phyloP scores from a whole-genome alignment of 2,888 invertebrate genomes.

The Erpobdella octoculata region DNA sequence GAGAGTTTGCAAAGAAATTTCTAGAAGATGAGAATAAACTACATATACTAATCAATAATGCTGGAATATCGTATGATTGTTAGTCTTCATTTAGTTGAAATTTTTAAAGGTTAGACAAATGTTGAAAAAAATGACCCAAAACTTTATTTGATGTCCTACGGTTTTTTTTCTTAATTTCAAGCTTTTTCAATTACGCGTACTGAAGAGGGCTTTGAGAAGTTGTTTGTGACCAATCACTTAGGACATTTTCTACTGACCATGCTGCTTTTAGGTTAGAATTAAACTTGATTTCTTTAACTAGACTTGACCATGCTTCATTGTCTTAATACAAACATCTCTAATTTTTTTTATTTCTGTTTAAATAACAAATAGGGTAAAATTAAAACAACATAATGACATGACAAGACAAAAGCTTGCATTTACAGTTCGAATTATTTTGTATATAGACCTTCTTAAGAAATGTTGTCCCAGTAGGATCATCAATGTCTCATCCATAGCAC shows the following conservation, averaged over 20 bases:
- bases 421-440: too few relatives aligned
- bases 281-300: too few relatives aligned
- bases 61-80: conserved; percentile 34
- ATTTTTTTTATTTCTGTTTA: too few relatives aligned
- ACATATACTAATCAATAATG: conserved; percentile 40
- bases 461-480: conserved; percentile 38
- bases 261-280: conserved; percentile 62
- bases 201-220: conserved; percentile 72
- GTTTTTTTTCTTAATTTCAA: background rate
- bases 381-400: too few relatives aligned
- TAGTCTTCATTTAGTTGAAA: background rate
- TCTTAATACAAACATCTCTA: too few relatives aligned
- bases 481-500: conserved; percentile 40
- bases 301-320: too few relatives aligned
- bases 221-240: conserved; percentile 86
- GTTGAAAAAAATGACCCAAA: background rate
- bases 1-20: conserved; percentile 35
- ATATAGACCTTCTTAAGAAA: conserved; percentile 32
- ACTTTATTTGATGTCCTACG: background rate
- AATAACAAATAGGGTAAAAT: too few relatives aligned
- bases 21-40: conserved; percentile 35
- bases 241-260: conserved; percentile 88
- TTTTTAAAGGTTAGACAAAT: background rate
- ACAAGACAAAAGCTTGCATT: too few relatives aligned
- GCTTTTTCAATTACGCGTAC: background rate